A percentile compares a stretch with the other conserved stretches of the same genome.
Evolutionary conservation across 2,113 vertebrate species (phyloP).

Genomic region (Perognathus longimembris): DNA sequence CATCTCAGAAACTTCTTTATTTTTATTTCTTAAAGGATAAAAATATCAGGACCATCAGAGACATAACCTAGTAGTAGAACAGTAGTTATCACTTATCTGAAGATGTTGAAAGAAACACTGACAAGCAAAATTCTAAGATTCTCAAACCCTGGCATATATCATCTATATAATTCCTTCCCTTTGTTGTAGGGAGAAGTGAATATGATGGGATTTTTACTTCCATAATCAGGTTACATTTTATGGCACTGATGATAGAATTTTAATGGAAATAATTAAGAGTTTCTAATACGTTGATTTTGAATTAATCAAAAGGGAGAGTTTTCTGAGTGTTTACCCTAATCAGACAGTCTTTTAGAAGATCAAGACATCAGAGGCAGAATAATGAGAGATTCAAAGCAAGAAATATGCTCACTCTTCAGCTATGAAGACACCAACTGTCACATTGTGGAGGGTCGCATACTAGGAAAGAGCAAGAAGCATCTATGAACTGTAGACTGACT

Average conservation of each 20-base stretch:
- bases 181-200: background rate
- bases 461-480: background rate
- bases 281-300: background rate
- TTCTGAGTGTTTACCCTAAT: background rate
- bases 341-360: background rate
- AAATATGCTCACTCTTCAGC: background rate
- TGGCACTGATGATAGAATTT: background rate
- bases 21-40: background rate
- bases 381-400: background rate
- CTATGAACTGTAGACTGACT: background rate
- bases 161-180: background rate
- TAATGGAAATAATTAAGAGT: background rate
- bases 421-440: background rate
- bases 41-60: background rate
- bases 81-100: background rate
- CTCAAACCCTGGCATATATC: accelerated
- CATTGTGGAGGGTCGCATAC: background rate
- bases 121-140: background rate
- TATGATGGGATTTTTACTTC: background rate
- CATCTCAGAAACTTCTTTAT: background rate
- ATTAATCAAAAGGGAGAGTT: background rate
- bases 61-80: background rate
- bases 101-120: background rate
- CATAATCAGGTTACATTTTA: background rate
- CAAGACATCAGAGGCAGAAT: background rate